Evolutionary conservation across 1,140 invertebrate genomes (phyloP).

Genomic region (Patella vulgata): DNA sequence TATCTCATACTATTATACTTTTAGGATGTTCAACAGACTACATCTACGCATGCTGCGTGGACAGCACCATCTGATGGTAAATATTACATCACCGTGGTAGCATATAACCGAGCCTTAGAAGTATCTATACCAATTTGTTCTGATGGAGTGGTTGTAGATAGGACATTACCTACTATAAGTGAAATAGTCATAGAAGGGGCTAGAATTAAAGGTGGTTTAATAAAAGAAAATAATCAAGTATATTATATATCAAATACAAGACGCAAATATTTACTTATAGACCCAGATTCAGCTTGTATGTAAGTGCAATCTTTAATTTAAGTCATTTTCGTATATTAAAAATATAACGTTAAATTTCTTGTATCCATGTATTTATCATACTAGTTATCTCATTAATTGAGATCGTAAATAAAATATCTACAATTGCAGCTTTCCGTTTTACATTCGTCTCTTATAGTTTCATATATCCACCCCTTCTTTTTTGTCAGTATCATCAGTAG

Average conservation of each 20-base stretch:
- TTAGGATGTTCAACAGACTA: conserved; percentile 31
- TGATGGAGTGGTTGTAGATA: conserved; percentile 39
- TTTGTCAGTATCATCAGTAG: too few relatives aligned
- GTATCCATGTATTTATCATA: conserved; percentile 3
- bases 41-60: conserved; percentile 18
- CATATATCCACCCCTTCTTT: too few relatives aligned
- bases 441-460: too few relatives aligned
- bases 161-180: conserved; percentile 6
- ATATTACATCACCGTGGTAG: conserved; percentile 39
- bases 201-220: conserved; percentile 20
- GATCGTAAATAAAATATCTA: too few relatives aligned
- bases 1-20: too few relatives aligned
- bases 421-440: conserved; percentile 9
- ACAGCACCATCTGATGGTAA: conserved; percentile 21
- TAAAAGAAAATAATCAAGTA: conserved; percentile 8
- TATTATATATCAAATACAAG: conserved; percentile 19
- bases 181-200: conserved; percentile 26
- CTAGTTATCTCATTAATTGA: conserved; percentile 9
- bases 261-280: conserved; percentile 13
- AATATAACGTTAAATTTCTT: background rate
- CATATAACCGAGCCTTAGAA: conserved; percentile 40
- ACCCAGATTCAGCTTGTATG: conserved; percentile 26
- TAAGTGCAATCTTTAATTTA: conserved; percentile 19
- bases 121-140: conserved; percentile 39
- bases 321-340: background rate